Conservation (phyloP, 2,113 vertebrate genomes). For the Brienomyrus longianalis region DNA sequence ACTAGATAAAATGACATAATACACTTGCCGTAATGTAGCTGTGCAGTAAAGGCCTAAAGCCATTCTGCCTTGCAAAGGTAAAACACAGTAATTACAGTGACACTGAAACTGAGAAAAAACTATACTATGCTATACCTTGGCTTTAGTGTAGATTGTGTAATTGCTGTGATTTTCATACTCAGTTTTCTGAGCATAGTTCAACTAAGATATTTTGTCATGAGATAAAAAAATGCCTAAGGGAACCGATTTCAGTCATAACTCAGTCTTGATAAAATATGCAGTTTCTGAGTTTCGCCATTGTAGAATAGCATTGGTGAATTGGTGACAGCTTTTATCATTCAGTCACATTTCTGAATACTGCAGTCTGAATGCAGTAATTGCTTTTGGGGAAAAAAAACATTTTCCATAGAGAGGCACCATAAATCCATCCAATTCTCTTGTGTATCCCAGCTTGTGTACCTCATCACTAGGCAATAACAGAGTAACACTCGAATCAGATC, state of each 20-base stretch:
- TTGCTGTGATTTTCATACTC: background rate
- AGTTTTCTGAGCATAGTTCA: background rate
- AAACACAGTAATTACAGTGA: background rate
- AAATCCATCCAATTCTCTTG: conserved; percentile 9
- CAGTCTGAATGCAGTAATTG: background rate
- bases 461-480: conserved; percentile 19
- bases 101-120: background rate
- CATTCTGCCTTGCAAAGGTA: background rate
- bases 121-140: background rate
- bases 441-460: conserved; percentile 21
- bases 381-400: background rate
- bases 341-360: background rate
- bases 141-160: background rate
- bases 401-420: conserved; percentile 20
- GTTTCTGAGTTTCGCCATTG: background rate
- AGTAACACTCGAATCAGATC: conserved; percentile 33
- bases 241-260: background rate
- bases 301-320: background rate
- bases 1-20: background rate
- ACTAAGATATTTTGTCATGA: background rate
- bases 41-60: background rate
- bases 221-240: background rate
- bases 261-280: background rate
- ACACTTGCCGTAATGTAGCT: background rate
- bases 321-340: background rate